These are phyloP conservation scores for Parasteatoda lunata DNA, from an alignment of 2,888 invertebrate species.

Conservation along the genomic window DNA sequence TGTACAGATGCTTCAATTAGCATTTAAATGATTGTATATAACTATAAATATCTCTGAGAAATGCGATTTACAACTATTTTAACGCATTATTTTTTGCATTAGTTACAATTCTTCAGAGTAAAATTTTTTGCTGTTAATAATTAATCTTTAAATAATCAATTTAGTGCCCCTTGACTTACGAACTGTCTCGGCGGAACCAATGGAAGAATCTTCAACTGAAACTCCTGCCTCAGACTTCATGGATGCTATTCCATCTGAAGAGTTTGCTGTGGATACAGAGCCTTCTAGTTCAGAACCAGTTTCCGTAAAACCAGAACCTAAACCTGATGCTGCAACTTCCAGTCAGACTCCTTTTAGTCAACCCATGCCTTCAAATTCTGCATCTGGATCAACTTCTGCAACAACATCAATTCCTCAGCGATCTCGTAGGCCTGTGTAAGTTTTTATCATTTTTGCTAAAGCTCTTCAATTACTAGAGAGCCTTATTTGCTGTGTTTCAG, in stretches of 20 bases:
- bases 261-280: neutral
- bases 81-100: too few species aligned
- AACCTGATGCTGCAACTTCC: neutral
- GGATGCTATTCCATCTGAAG: neutral
- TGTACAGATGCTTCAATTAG: too few species aligned
- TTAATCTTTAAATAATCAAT: neutral
- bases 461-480: neutral
- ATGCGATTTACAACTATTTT: too few species aligned
- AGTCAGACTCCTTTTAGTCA: neutral
- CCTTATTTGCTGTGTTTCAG: too few species aligned
- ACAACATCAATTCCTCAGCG: neutral
- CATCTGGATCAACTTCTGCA: neutral
- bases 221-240: neutral
- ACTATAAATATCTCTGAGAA: too few species aligned
- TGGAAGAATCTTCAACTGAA: constrained; percentile 26
- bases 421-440: neutral
- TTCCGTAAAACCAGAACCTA: neutral
- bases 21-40: too few species aligned
- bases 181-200: constrained; percentile 24
- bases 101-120: neutral
- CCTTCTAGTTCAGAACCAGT: neutral
- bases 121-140: neutral
- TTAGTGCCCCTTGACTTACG: neutral
- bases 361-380: neutral
- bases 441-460: neutral